phyloP scores from a whole-genome alignment of 2,888 invertebrate species.

The Pachliopta kotzebuea region DNA sequence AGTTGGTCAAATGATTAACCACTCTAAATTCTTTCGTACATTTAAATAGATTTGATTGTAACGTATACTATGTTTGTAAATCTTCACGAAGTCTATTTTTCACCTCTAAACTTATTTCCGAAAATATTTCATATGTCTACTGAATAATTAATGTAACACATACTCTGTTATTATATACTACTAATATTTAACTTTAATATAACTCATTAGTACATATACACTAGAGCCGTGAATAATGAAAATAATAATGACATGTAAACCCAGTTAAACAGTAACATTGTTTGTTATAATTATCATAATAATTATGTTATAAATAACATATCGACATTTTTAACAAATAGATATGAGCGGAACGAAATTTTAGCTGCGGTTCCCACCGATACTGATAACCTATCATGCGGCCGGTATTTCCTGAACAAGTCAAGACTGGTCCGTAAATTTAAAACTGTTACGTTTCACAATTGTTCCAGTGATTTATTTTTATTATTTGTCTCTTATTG shows the following conservation, averaged over 20 bases:
- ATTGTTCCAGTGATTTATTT: background rate
- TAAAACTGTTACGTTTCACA: slow-evolving; percentile 13
- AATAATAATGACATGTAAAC: background rate
- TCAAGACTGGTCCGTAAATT: slow-evolving; percentile 37
- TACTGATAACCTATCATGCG: slow-evolving; percentile 36
- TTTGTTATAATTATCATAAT: slow-evolving; percentile 28
- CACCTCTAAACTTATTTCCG: too few species aligned
- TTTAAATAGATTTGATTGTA: too few species aligned
- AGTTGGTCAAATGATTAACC: too few species aligned
- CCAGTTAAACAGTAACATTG: slow-evolving; percentile 14
- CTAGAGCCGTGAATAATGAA: background rate
- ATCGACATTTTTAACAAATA: slow-evolving; percentile 28
- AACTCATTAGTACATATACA: too few species aligned
- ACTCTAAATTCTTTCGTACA: too few species aligned
- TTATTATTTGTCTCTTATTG: background rate
- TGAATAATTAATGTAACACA: too few species aligned
- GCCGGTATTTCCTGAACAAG: slow-evolving; percentile 37
- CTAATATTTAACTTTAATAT: too few species aligned
- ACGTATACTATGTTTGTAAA: too few species aligned
- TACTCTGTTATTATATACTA: too few species aligned
- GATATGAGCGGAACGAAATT: slow-evolving; percentile 29
- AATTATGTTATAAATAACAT: too few species aligned
- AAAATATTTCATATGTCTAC: too few species aligned
- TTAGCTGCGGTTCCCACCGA: slow-evolving; percentile 38
- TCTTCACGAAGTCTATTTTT: too few species aligned